Percentiles rank a stretch among this genome's conserved stretches.
Evolutionary conservation across 2,888 invertebrate genomes (phyloP).

Genomic region (Eulithis prunata): DNA sequence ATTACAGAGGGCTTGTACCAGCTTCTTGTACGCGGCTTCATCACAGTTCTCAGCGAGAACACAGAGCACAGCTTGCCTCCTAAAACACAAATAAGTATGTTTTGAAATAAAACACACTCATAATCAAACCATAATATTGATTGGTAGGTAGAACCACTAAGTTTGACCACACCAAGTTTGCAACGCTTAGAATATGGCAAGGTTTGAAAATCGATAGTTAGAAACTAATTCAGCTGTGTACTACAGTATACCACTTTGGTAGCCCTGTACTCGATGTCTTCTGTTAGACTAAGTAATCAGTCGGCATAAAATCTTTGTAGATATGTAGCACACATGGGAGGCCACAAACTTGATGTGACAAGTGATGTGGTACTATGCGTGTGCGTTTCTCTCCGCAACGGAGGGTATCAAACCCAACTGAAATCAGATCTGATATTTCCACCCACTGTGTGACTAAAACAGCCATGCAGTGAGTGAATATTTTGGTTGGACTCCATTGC

Average conservation of each 20-base stretch:
- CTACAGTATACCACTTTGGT: too few relatives aligned
- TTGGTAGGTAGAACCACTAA: too few relatives aligned
- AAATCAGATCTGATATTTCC: slow-evolving; percentile 68
- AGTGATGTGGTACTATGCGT: slow-evolving; percentile 80
- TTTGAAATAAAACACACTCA: not conserved
- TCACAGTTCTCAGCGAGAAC: slow-evolving; percentile 99
- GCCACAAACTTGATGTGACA: slow-evolving; percentile 67
- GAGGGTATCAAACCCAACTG: slow-evolving; percentile 50
- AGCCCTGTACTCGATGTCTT: too few relatives aligned
- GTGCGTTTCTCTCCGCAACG: slow-evolving; percentile 70
- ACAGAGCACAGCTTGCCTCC: slow-evolving; percentile 98
- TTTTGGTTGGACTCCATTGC: slow-evolving; percentile 62
- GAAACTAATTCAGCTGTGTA: too few relatives aligned
- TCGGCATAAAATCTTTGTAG: too few relatives aligned
- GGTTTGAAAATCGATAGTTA: too few relatives aligned
- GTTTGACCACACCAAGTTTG: not conserved
- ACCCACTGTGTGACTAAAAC: slow-evolving; percentile 69
- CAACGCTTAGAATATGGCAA: too few relatives aligned
- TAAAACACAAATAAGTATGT: slow-evolving; percentile 1
- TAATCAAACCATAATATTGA: not conserved
- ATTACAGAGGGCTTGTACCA: slow-evolving; percentile 98
- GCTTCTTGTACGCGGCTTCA: slow-evolving; percentile 98
- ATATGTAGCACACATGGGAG: slow-evolving; percentile 82
- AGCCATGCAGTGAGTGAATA: slow-evolving; percentile 67
- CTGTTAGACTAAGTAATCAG: too few relatives aligned